Conservation (phyloP, 1,140 invertebrate species). For the Orius laevigatus region DNA sequence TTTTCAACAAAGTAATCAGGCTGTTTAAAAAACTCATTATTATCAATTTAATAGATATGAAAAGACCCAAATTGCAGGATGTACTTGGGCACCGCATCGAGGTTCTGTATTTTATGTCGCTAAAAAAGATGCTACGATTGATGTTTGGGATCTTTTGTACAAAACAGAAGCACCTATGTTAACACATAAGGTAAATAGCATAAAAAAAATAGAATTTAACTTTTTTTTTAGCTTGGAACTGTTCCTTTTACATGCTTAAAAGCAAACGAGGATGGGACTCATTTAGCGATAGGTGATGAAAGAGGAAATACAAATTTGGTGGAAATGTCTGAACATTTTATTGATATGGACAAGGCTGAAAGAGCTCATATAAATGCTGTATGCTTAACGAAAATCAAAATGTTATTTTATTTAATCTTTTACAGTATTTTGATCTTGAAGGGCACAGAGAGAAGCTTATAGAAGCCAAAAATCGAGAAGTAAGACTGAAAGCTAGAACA, state of each 20-base stretch:
- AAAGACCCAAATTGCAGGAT: slow-evolving; percentile 1
- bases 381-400: not conserved
- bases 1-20: slow-evolving; percentile 1
- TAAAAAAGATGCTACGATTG: slow-evolving; percentile 4
- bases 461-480: slow-evolving; percentile 13
- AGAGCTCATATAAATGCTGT: not conserved
- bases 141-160: slow-evolving; percentile 7
- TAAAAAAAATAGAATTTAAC: no score
- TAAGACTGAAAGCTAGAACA: slow-evolving; percentile 7
- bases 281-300: slow-evolving; percentile 3
- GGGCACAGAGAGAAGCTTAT: slow-evolving; percentile 9
- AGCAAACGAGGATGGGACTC: slow-evolving; percentile 1
- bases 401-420: not conserved
- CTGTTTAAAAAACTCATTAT: not conserved
- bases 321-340: slow-evolving; percentile 4
- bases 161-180: not conserved
- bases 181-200: slow-evolving; percentile 1
- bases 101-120: slow-evolving; percentile 5
- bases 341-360: not conserved
- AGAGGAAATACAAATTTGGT: slow-evolving; percentile 1
- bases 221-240: not conserved
- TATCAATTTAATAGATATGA: not conserved
- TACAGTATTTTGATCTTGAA: slow-evolving; percentile 10
- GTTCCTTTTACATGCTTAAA: slow-evolving; percentile 1
- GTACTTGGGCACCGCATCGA: not conserved